These are phyloP conservation scores for Chelmon rostratus DNA, from an alignment of 2,797 vertebrate species.

Conservation along the genomic window DNA sequence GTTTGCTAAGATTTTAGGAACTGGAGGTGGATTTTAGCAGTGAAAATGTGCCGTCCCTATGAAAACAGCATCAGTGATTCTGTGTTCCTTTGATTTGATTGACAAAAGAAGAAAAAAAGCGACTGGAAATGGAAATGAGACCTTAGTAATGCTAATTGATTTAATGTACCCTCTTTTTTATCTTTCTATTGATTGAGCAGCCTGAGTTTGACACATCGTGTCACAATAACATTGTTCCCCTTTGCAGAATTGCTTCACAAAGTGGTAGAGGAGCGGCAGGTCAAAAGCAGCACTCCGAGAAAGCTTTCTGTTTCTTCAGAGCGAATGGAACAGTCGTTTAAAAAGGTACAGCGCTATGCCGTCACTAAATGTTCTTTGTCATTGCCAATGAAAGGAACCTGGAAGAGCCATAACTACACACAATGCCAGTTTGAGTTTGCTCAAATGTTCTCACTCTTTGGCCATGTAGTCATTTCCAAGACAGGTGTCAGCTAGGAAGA, in stretches of 20 bases:
- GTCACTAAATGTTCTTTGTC: conserved; percentile 78
- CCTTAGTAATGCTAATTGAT: conserved; percentile 86
- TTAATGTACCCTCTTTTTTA: conserved; percentile 80
- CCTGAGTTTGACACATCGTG: conserved; percentile 76
- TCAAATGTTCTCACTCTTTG: conserved; percentile 40
- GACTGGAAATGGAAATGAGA: conserved; percentile 83
- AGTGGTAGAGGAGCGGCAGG: conserved; percentile 80
- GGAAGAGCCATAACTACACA: conserved; percentile 59
- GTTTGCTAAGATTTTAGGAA: conserved; percentile 44
- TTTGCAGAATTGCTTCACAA: conserved; percentile 86
- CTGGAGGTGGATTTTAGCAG: conserved; percentile 19
- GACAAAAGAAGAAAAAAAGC: conserved; percentile 60
- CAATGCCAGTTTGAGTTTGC: conserved; percentile 53
- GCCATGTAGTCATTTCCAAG: conserved; percentile 46
- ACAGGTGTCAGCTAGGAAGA: conserved; percentile 24
- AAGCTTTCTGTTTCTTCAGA: conserved; percentile 83
- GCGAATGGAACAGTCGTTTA: conserved; percentile 86
- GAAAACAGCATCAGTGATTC: conserved; percentile 48
- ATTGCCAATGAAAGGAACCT: conserved; percentile 72
- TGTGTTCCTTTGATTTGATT: conserved; percentile 54
- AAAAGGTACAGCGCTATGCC: conserved; percentile 87
- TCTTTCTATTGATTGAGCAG: conserved; percentile 75
- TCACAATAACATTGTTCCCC: conserved; percentile 87
- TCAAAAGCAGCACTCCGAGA: conserved; percentile 88
- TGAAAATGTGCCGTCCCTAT: conserved; percentile 30